These are phyloP conservation scores for Cyanoderma ruficeps DNA, from an alignment of 2,113 vertebrate species.

Conservation along the genomic window DNA sequence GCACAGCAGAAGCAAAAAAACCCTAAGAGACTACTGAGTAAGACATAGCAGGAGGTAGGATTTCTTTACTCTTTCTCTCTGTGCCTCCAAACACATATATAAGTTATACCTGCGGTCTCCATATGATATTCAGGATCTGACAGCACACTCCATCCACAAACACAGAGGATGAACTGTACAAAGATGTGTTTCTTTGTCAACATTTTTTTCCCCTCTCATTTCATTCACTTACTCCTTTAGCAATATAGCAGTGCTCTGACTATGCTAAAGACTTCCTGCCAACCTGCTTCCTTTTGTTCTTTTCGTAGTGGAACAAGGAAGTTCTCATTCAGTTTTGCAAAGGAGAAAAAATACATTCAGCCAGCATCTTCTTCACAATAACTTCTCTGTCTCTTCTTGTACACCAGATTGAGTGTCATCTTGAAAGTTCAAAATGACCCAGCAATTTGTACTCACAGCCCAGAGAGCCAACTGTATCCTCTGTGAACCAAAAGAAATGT, in stretches of 20 bases:
- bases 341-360: background rate
- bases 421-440: background rate
- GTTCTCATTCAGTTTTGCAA: background rate
- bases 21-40: background rate
- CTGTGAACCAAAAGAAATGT: background rate
- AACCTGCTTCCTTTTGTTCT: background rate
- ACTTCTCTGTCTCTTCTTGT: background rate
- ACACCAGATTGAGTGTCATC: background rate
- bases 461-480: background rate
- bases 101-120: background rate
- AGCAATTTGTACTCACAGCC: background rate
- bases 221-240: background rate
- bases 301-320: background rate
- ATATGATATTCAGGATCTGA: background rate
- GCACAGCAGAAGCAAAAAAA: background rate
- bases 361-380: background rate
- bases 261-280: background rate
- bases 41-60: background rate
- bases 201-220: background rate
- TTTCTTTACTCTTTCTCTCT: background rate
- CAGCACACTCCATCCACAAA: background rate
- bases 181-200: background rate
- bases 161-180: background rate
- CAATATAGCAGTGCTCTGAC: background rate
- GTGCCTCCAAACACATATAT: background rate